A percentile compares a stretch with the other conserved stretches of the same genome.
Conservation (phyloP, 2,888 invertebrate species). For the Oegoconia quadripuncta region DNA sequence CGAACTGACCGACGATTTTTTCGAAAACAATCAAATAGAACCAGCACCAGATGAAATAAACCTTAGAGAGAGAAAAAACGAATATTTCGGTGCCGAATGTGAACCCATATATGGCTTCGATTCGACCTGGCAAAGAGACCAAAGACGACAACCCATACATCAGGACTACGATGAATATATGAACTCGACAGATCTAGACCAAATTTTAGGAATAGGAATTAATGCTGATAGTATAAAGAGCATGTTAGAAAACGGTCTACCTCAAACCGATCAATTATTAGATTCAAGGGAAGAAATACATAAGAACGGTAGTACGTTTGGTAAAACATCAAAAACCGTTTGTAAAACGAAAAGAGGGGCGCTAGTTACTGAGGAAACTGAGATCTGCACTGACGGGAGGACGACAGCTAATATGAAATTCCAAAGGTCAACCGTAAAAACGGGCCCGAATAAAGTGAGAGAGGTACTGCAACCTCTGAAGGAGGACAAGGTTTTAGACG, state of each 20-base stretch:
- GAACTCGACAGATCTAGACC: constrained; percentile 59
- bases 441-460: constrained; percentile 60
- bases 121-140: constrained; percentile 69
- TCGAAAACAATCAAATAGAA: constrained; percentile 59
- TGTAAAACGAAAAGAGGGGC: constrained; percentile 65
- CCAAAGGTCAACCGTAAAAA: constrained; percentile 62
- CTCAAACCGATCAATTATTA: constrained; percentile 50
- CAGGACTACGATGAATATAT: constrained; percentile 62
- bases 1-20: constrained; percentile 71
- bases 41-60: constrained; percentile 58
- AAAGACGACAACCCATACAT: constrained; percentile 72
- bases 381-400: constrained; percentile 64
- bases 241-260: constrained; percentile 68
- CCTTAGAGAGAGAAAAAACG: constrained; percentile 23
- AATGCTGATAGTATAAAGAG: constrained; percentile 60
- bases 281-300: constrained; percentile 61
- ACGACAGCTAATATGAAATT: constrained; percentile 63
- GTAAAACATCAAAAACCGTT: constrained; percentile 61
- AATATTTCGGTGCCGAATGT: constrained; percentile 49
- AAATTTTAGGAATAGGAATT: constrained; percentile 49
- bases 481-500: constrained; percentile 55
- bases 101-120: constrained; percentile 66
- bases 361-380: constrained; percentile 67
- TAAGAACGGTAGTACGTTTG: constrained; percentile 60
- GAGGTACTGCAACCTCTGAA: constrained; percentile 58